Conservation (phyloP, 2,888 invertebrate genomes). For the Hecatera dysodea region DNA sequence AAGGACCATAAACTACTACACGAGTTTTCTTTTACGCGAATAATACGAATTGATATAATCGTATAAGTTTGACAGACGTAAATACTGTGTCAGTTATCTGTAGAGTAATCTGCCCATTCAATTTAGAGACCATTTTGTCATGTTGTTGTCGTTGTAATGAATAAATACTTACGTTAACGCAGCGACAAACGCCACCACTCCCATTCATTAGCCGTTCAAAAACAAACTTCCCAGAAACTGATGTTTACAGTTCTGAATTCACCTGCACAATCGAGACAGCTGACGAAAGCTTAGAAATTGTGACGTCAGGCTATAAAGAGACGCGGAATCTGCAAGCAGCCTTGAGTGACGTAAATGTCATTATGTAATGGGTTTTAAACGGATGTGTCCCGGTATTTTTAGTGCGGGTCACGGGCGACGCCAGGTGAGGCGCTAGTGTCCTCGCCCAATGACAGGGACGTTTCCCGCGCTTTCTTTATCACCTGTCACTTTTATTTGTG, state of each 20-base stretch:
- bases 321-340: constrained; percentile 53
- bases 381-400: constrained; percentile 69
- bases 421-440: constrained; percentile 70
- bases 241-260: constrained; percentile 16
- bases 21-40: not conserved
- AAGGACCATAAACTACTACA: not conserved
- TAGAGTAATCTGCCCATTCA: not conserved
- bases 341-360: constrained; percentile 63
- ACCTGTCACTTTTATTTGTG: constrained; percentile 61
- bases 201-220: constrained; percentile 9
- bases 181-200: not conserved
- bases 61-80: not conserved
- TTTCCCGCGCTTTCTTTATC: constrained; percentile 63
- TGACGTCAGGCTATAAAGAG: constrained; percentile 48
- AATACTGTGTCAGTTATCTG: not conserved
- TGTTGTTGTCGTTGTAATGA: not conserved
- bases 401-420: constrained; percentile 71
- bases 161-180: not conserved
- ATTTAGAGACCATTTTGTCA: not conserved
- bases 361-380: constrained; percentile 65
- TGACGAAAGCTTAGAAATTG: constrained; percentile 41
- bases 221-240: constrained; percentile 16
- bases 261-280: constrained; percentile 30
- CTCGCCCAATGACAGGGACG: constrained; percentile 70
- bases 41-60: not conserved